Conservation (phyloP, 2,113 vertebrate species). For the Notarius quadriscutis region DNA sequence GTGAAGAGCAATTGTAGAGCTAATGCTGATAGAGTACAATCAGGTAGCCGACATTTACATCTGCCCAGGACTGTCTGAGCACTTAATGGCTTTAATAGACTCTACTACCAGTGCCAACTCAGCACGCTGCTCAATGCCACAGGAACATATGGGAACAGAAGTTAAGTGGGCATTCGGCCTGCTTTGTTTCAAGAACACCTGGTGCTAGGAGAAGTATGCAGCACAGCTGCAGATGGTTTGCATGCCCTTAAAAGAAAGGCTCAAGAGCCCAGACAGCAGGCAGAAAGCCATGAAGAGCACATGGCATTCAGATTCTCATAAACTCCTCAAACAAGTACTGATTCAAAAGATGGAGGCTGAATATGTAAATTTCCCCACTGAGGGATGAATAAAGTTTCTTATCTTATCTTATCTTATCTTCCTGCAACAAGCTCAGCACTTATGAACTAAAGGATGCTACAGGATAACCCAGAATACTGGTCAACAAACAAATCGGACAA, state of each 20-base stretch:
- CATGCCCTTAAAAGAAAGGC: slow-evolving; percentile 27
- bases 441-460: neutral
- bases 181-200: slow-evolving; percentile 48
- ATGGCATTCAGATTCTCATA: neutral
- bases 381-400: too few relatives aligned
- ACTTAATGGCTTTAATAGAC: neutral
- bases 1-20: neutral
- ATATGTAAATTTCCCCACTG: neutral
- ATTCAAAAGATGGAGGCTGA: neutral
- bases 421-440: neutral
- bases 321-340: neutral
- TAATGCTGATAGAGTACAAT: neutral
- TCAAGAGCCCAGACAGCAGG: neutral
- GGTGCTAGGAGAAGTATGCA: slow-evolving; percentile 31
- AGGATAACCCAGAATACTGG: neutral
- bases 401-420: too few relatives aligned
- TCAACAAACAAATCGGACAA: slow-evolving; percentile 1
- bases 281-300: neutral
- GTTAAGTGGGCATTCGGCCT: slow-evolving; percentile 7
- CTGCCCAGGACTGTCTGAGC: neutral
- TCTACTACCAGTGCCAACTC: neutral
- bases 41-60: neutral
- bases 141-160: slow-evolving; percentile 45
- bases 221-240: slow-evolving; percentile 34
- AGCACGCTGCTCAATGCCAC: neutral